Base-by-base conservation (phyloP, 2,888 invertebrate genomes). In the Eupeodes luniger region DNA sequence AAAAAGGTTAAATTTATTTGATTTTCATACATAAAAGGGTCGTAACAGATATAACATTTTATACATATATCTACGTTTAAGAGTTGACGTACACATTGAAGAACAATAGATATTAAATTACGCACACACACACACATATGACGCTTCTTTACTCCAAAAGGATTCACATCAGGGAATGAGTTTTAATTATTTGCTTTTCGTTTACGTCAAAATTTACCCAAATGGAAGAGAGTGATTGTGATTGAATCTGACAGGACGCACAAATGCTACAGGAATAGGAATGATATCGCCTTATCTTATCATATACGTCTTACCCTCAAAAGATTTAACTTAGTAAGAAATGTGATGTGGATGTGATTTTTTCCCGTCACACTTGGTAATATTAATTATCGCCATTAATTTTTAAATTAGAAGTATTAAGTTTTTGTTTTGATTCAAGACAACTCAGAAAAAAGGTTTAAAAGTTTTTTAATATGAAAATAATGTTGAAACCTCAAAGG, bases 141-240 rank as follows among this genome's bases (percentile, higher is more conserved):
- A 16, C 10, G 5, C 5, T 44, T 11, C 11, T 64, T 57, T 51
- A 51, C 27, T 27, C 27, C 27, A 49, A 51, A 69, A 64, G 75
- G 64, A 69, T 36, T 51, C 9, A 47, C 10, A 44, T 9, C 12
- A 61, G 11, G 72, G 59, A 74, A 67, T 7, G 87, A 69, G 83
- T 84, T 87, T 49, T 74, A 83, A 87, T 83, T 81, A 80, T 87
- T 80, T 87, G 72, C 83, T 77, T 83, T 80, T 77, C 16, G 62
- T 47, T 57, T 80, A 83, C 76, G 83, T 87, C 77, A 87, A 81
- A 81, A 80, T 62, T 74, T 83, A 87, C 76, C 80, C 83, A 84
- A 87, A 83, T 40, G 87, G 87, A 87, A 87, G 87, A 83, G 87
- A 83, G 72, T 83, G 87, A 87, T 87, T 83, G 83, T 77, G 80